Evolutionary conservation across 2,888 invertebrate species (phyloP), one percentile per base, ranked within the genome.

Genomic region (Busseola fusca): DNA sequence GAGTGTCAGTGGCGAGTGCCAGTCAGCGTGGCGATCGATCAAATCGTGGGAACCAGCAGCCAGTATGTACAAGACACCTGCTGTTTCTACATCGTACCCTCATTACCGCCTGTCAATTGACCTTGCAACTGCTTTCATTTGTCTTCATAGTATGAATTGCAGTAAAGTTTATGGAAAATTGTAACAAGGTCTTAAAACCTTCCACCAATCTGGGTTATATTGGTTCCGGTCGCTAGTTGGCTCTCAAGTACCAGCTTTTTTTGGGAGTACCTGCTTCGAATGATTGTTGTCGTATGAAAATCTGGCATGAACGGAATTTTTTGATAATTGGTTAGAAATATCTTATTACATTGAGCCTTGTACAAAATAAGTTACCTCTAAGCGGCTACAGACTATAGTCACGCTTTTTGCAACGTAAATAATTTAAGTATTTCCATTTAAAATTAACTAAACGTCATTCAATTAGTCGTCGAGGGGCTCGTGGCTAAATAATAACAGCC

Each of bases 41-140:
- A 81, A 83, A 88, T 81, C 85, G 85, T 92, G 92, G 80, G 92
- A 92, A 90, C 79, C 65, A 80, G 79, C 90, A 88, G 76, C 79
- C 85, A 88, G 73, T 81, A 66, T 66, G 75, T 76, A 80, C 71
- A 64, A 63, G 73, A 80, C 86, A 87, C 81, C 79, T 86, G 86
- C 80, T 83, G 70, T 83, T 81, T 86, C 81, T 72, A 79, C 72
- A 76, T 67, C 69, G 72, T 71, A 75, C 62, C 63, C 25, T 74
- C 70, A 71, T 82, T 67, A 67, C 62, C 3, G 69, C 74, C 71
- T 71, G 58, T 67, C 58, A 70, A 52, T 42, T 78, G 77, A 79
- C 83, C 85, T 84, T 81, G 78, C 48, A 48, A 69, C 50, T 72
- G 72, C 69, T 78, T 78, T 81, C 68, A 70, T 76, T 76, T 76